These are phyloP conservation scores for Gymnodraco acuticeps DNA, from an alignment of 2,797 vertebrate genomes.

Conservation along the genomic window DNA sequence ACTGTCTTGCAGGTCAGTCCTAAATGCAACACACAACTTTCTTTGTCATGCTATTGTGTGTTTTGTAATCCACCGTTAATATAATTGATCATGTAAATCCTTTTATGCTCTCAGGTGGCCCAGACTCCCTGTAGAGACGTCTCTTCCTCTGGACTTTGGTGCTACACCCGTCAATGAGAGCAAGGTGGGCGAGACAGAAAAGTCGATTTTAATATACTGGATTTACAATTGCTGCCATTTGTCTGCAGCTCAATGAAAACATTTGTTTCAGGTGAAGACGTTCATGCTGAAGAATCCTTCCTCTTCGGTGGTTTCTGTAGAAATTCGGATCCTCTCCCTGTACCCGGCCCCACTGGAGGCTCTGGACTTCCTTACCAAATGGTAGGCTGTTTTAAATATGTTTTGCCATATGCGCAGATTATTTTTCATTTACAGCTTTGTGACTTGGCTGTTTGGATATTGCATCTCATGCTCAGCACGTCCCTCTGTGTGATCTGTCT, in stretches of 20 bases:
- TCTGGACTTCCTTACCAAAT: conserved; percentile 91
- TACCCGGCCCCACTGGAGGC: conserved; percentile 92
- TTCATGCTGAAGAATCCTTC: conserved; percentile 94
- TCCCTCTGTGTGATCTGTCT: conserved; percentile 2
- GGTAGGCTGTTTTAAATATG: conserved; percentile 77
- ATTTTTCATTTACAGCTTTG: background rate
- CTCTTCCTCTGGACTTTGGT: conserved; percentile 89
- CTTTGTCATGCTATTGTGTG: background rate
- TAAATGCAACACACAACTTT: background rate
- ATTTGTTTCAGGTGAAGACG: conserved; percentile 87
- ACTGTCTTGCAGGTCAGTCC: conserved; percentile 89
- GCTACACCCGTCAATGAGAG: conserved; percentile 93
- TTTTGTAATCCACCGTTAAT: background rate
- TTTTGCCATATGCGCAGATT: background rate
- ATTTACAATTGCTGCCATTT: background rate
- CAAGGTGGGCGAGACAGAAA: conserved; percentile 81
- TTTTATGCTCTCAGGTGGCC: conserved; percentile 83
- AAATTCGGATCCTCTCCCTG: conserved; percentile 90
- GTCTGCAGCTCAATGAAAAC: background rate
- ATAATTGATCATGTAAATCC: background rate
- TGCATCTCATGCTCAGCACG: background rate
- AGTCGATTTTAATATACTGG: no score
- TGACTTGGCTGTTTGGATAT: background rate
- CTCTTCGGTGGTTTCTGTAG: conserved; percentile 90
- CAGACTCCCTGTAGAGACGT: conserved; percentile 86